Evolutionary conservation across 2,797 vertebrate genomes (phyloP).

Genomic region (Odontamblyopus lacepedii): DNA sequence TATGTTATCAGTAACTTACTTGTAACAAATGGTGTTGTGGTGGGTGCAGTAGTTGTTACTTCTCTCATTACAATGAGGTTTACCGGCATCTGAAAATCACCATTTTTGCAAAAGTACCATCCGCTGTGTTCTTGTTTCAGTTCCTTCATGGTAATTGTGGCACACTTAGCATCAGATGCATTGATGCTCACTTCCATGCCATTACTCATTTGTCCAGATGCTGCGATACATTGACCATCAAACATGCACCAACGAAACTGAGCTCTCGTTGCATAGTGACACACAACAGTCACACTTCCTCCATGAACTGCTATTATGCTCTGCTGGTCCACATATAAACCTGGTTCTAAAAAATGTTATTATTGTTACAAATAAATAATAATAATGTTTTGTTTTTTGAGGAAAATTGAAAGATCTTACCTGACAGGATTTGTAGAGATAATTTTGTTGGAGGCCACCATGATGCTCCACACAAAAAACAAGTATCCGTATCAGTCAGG

Average conservation of each 20-base stretch:
- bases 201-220: background rate
- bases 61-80: background rate
- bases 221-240: background rate
- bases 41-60: background rate
- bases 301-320: slow-evolving; percentile 12
- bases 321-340: slow-evolving; percentile 27
- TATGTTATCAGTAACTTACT: background rate
- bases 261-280: background rate
- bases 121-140: background rate
- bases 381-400: background rate
- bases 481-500: fast-evolving
- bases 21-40: background rate
- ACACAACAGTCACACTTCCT: slow-evolving; percentile 27
- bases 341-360: slow-evolving; percentile 8
- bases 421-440: slow-evolving; percentile 1
- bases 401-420: slow-evolving; percentile 17
- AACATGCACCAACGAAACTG: background rate
- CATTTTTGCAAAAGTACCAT: background rate
- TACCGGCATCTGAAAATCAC: background rate
- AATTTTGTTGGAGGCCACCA: background rate
- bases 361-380: background rate
- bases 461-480: slow-evolving; percentile 34
- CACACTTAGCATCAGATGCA: background rate
- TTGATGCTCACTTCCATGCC: background rate
- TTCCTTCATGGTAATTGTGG: background rate